Base-by-base conservation (phyloP, 2,797 vertebrate species). In the Percopsis omiscomaycus region DNA sequence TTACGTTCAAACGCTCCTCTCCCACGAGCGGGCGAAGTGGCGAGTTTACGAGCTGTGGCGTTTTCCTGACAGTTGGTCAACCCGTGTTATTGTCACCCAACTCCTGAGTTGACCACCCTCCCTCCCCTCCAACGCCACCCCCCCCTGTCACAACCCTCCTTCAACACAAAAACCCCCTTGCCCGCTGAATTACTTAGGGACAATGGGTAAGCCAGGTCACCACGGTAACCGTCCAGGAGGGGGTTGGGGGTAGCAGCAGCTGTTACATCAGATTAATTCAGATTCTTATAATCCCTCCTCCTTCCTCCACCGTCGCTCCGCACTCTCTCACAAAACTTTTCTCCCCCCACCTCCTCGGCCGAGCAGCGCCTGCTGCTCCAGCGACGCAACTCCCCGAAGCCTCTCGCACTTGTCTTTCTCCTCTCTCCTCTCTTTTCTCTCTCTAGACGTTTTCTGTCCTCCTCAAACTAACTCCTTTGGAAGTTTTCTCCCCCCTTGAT, bases 261-360 rank as follows among this genome's bases (percentile, higher is more conserved):
- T 96, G 95, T 95, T 95, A 94, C 94, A 95, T 95, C 94, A 94
- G 95, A 96, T 96, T 96, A 96, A 95, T 93, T 93, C 91, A 93
- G 91, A 95, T 94, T 94, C 94, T 92, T 90, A 94, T 92, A 93
- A 93, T 93, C 90, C 89, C 87, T 89, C 90, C 90, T 87, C 87
- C 89, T 85, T 89, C 87, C 72, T 85, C 74, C 64, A 85, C 84
- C 82, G 88, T 81, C 76, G 79, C 80, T 87, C 82, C 75, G 79
- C 79, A 79, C 82, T 88, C 79, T 82, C 84, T 84, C 80, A 85
- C 78, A 86, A 89, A 90, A 89, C 86, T 89, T 88, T 90, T 86
- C 72, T 71, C 45, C 59, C 79, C 61, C 55, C 42, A 1, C 51
- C 42, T 2, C 30, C 59, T 0, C 64, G 68, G 64, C 77, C 69